Percentiles rank a stretch among this genome's conserved stretches.
Conservation (phyloP, 2,888 invertebrate genomes). For the Busseola fusca region DNA sequence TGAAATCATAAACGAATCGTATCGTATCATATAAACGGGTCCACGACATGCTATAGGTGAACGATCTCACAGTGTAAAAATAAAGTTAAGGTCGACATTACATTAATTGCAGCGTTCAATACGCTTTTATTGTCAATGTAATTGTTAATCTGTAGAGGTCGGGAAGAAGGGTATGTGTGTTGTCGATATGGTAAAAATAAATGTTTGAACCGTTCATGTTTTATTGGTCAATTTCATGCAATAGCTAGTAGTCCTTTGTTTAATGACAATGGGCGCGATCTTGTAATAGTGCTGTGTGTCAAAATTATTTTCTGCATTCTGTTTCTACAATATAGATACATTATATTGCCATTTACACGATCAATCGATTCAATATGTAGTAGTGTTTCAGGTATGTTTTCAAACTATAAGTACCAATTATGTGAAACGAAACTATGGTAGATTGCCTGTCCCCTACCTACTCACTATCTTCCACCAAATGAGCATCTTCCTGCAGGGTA, state of each 20-base stretch:
- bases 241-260: neutral
- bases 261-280: neutral
- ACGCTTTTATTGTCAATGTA: constrained; percentile 46
- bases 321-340: neutral
- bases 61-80: constrained; percentile 74
- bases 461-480: no score
- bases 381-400: no score
- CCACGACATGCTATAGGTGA: constrained; percentile 66
- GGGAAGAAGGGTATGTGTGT: constrained; percentile 12
- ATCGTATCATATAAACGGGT: constrained; percentile 53
- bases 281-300: neutral
- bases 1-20: constrained; percentile 54
- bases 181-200: constrained; percentile 19
- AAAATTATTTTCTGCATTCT: neutral
- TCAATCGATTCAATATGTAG: no score
- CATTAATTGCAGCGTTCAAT: constrained; percentile 64
- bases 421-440: no score
- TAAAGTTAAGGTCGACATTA: constrained; percentile 75
- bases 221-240: constrained; percentile 28
- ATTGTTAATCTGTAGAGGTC: constrained; percentile 44
- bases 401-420: no score
- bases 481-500: no score
- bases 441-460: no score
- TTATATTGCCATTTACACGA: neutral
- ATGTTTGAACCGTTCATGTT: constrained; percentile 10